These are phyloP conservation scores for Apis dorsata DNA, from an alignment of 1,140 invertebrate species.

Conservation along the genomic window DNA sequence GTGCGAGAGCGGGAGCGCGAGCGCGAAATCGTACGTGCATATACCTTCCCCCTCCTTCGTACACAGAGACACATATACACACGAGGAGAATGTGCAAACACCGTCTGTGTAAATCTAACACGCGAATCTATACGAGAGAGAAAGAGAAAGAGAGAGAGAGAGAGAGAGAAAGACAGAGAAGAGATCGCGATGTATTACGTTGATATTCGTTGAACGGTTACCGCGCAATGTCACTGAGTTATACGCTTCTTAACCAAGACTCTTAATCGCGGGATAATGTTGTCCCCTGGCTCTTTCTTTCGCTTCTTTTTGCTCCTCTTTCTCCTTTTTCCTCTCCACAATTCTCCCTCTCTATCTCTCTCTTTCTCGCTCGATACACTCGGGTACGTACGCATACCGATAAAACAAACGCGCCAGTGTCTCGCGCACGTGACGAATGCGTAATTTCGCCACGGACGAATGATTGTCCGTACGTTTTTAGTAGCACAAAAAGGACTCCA, in stretches of 20 bases:
- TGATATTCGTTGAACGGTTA: conserved; percentile 42
- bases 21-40: background rate
- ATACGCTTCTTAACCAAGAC: conserved; percentile 64
- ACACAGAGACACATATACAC: background rate
- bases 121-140: background rate
- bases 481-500: conserved; percentile 49
- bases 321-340: background rate
- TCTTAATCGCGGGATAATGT: conserved; percentile 71
- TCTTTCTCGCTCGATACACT: background rate
- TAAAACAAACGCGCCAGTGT: conserved; percentile 62
- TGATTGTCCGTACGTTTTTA: conserved; percentile 57
- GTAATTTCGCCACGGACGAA: conserved; percentile 60
- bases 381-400: conserved; percentile 58
- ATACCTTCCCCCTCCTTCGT: background rate
- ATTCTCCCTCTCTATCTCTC: background rate
- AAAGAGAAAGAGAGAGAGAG: too few species aligned
- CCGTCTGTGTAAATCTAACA: background rate
- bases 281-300: conserved; percentile 28
- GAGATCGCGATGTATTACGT: conserved; percentile 30
- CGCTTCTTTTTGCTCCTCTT: conserved; percentile 22
- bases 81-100: background rate
- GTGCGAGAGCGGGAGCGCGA: background rate
- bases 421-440: conserved; percentile 61
- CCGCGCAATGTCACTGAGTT: conserved; percentile 61
- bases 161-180: too few species aligned